These are phyloP conservation scores for Cygnus olor DNA, from an alignment of 2,797 vertebrate genomes.

Conservation along the genomic window DNA sequence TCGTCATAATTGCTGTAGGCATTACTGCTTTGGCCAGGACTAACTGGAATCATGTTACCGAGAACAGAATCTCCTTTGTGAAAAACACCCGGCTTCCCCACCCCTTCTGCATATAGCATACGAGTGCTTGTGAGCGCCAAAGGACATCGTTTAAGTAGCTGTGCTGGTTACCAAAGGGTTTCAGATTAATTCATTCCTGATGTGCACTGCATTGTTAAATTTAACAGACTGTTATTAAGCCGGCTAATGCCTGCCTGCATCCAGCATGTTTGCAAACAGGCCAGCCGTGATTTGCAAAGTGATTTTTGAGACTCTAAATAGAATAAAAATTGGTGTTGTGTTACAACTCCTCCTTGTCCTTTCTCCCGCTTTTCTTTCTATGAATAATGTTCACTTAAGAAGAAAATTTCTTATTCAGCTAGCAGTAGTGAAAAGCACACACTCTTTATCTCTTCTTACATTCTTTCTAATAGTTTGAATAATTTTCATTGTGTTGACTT, in stretches of 20 bases:
- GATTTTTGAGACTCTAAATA: neutral
- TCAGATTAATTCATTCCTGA: slow-evolving; percentile 58
- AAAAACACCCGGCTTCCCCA: neutral
- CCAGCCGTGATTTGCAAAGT: neutral
- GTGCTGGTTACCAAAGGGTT: slow-evolving; percentile 29
- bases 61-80: slow-evolving; percentile 70
- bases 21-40: slow-evolving; percentile 42
- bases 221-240: slow-evolving; percentile 51
- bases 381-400: neutral
- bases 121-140: neutral
- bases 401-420: neutral
- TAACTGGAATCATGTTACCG: slow-evolving; percentile 60
- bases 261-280: neutral
- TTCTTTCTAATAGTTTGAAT: neutral
- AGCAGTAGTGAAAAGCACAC: neutral
- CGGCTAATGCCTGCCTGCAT: neutral
- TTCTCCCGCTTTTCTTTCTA: neutral
- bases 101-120: slow-evolving; percentile 37
- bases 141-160: slow-evolving; percentile 32
- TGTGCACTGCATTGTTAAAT: slow-evolving; percentile 57
- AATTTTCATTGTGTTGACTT: neutral
- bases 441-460: neutral
- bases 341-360: neutral
- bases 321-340: neutral
- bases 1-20: slow-evolving; percentile 40